phyloP scores from a whole-genome alignment of 2,797 vertebrate genomes.

The Scolopax rusticola region DNA sequence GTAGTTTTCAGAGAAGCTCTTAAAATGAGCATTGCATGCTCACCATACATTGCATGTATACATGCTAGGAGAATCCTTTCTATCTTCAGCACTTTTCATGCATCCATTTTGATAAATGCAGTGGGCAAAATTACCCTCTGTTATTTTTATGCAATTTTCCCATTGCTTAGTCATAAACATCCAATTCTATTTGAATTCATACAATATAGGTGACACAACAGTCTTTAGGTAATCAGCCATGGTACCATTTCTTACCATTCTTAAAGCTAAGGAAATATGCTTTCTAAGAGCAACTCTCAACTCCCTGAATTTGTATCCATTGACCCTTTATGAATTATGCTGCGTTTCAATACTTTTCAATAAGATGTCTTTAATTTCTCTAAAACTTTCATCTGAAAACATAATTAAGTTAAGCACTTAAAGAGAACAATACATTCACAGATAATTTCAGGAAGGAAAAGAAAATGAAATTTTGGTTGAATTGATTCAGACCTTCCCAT shows the following conservation, averaged over 20 bases:
- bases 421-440: background rate
- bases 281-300: background rate
- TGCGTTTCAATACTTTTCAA: background rate
- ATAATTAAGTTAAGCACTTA: background rate
- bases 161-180: background rate
- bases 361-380: background rate
- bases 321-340: background rate
- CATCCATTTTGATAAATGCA: background rate
- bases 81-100: background rate
- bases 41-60: background rate
- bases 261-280: background rate
- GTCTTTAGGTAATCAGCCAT: background rate
- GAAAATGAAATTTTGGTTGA: background rate
- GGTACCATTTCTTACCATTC: background rate
- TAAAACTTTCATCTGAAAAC: background rate
- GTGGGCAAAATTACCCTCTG: background rate
- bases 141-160: constrained; percentile 22
- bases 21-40: background rate
- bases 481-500: background rate
- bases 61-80: background rate
- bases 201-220: background rate
- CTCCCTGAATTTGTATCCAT: background rate
- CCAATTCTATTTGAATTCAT: background rate
- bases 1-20: constrained; percentile 32
- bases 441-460: background rate